These are phyloP conservation scores for Altica lythri DNA, from an alignment of 2,888 invertebrate genomes.

Conservation along the genomic window DNA sequence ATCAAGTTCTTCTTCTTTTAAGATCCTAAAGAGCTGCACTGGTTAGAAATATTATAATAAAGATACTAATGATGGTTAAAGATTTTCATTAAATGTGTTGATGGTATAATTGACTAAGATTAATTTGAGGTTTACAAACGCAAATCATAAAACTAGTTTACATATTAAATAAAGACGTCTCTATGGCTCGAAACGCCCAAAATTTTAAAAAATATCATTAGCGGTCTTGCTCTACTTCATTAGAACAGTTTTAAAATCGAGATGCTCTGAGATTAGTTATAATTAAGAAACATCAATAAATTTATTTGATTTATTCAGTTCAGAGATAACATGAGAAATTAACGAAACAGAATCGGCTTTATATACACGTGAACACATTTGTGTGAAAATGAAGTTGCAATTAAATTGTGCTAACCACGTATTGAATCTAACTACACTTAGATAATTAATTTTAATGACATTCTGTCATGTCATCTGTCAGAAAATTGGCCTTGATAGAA, in stretches of 20 bases:
- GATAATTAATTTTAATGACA: too few relatives aligned
- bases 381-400: not conserved
- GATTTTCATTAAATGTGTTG: too few relatives aligned
- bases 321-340: constrained; percentile 46
- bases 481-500: too few relatives aligned
- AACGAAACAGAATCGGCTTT: constrained; percentile 2
- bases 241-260: constrained; percentile 32
- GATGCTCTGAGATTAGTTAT: constrained; percentile 30
- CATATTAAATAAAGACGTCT: constrained; percentile 24
- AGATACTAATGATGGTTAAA: too few relatives aligned
- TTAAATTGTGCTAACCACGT: not conserved
- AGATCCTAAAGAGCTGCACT: too few relatives aligned
- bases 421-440: not conserved
- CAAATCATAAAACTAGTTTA: too few relatives aligned
- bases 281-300: constrained; percentile 41
- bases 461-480: too few relatives aligned
- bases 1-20: too few relatives aligned
- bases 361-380: too few relatives aligned
- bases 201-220: constrained; percentile 18
- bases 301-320: constrained; percentile 45
- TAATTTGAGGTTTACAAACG: too few relatives aligned
- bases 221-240: constrained; percentile 31
- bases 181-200: constrained; percentile 18
- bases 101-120: too few relatives aligned
- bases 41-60: too few relatives aligned